Percentiles rank a stretch among this genome's conserved stretches.
phyloP scores from a whole-genome alignment of 2,888 invertebrate genomes.

The Trisateles emortualis region DNA sequence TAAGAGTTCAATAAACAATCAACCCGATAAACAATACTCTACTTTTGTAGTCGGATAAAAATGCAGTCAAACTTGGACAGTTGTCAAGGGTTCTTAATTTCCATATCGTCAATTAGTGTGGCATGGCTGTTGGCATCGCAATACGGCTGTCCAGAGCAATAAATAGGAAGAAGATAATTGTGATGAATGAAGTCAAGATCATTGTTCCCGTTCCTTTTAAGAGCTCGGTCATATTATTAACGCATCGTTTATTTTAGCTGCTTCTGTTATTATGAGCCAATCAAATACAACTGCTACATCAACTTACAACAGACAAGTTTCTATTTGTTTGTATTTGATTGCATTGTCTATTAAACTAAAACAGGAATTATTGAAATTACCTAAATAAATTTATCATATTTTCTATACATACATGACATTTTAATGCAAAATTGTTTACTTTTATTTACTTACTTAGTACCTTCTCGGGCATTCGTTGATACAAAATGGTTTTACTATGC shows the following conservation, averaged over 20 bases:
- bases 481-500: too few species aligned
- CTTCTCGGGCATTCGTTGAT: too few species aligned
- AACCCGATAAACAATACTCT: too few species aligned
- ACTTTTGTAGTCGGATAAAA: not conserved
- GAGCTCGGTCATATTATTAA: slow-evolving; percentile 3
- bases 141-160: slow-evolving; percentile 21
- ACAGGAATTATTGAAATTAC: too few species aligned
- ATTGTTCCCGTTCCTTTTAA: slow-evolving; percentile 19
- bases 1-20: too few species aligned
- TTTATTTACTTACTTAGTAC: too few species aligned
- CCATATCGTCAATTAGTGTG: slow-evolving; percentile 23
- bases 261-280: not conserved
- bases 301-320: not conserved
- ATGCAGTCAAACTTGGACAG: slow-evolving; percentile 24
- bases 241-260: slow-evolving; percentile 1
- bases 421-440: too few species aligned
- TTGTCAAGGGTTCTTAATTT: slow-evolving; percentile 33
- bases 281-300: not conserved
- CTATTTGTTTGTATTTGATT: not conserved
- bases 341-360: not conserved
- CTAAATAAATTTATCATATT: too few species aligned
- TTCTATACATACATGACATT: too few species aligned
- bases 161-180: slow-evolving; percentile 26
- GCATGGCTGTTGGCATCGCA: slow-evolving; percentile 33
- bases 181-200: slow-evolving; percentile 32